A percentile compares a stretch with the other conserved stretches of the same genome.
phyloP scores from a whole-genome alignment of 2,797 vertebrate genomes.

The Atherinosoma microstoma region DNA sequence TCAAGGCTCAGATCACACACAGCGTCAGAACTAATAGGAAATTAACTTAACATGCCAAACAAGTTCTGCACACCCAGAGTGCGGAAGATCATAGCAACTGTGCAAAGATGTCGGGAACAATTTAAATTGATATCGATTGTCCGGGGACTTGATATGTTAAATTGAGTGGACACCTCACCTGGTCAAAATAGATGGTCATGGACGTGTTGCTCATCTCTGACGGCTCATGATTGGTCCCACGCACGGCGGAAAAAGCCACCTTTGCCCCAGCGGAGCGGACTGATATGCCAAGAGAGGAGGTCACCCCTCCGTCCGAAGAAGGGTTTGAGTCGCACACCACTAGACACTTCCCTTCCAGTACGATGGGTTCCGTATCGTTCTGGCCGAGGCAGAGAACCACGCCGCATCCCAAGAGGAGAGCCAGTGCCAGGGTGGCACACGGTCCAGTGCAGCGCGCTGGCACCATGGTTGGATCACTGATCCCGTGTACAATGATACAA shows the following conservation, averaged over 20 bases:
- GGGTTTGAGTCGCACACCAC: constrained; percentile 99
- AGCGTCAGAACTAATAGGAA: constrained; percentile 13
- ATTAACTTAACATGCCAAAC: constrained; percentile 39
- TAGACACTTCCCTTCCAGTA: constrained; percentile 96
- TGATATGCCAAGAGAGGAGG: constrained; percentile 94
- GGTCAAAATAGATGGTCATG: constrained; percentile 97
- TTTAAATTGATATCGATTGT: not conserved
- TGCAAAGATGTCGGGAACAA: not conserved
- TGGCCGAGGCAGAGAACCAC: constrained; percentile 85
- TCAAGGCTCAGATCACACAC: constrained; percentile 9
- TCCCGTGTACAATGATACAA: constrained; percentile 82
- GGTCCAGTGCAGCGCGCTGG: constrained; percentile 82
- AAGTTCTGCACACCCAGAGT: constrained; percentile 25
- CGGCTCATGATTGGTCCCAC: constrained; percentile 91
- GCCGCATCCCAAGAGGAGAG: constrained; percentile 86
- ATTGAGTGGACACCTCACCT: constrained; percentile 82
- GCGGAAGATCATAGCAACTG: not conserved
- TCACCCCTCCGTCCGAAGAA: constrained; percentile 94
- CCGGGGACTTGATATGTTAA: not conserved
- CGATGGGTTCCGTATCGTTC: constrained; percentile 98
- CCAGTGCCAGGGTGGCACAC: constrained; percentile 87
- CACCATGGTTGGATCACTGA: constrained; percentile 84
- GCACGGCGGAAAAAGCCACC: constrained; percentile 89
- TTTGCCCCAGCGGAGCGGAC: constrained; percentile 92
- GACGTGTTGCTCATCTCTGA: constrained; percentile 98